Percentiles rank a stretch among this genome's conserved stretches.
Evolutionary conservation across 1,140 invertebrate genomes (phyloP).

Genomic region (Anastrepha ludens): DNA sequence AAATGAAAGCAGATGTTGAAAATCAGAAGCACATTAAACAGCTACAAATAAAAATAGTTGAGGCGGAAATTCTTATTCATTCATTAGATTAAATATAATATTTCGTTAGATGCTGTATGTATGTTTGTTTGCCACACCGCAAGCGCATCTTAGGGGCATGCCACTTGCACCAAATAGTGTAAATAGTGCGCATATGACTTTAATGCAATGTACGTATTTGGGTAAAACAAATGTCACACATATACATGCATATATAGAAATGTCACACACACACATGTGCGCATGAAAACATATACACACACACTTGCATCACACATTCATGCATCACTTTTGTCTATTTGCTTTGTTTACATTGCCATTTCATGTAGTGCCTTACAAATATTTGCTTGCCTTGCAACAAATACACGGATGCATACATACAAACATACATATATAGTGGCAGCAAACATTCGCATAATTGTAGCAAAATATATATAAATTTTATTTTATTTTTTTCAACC

Average conservation of each 20-base stretch:
- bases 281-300: no score
- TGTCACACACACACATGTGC: not conserved
- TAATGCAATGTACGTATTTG: not conserved
- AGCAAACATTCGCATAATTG: slow-evolving; percentile 48
- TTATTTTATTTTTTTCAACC: not conserved
- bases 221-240: not conserved
- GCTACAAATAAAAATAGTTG: slow-evolving; percentile 60
- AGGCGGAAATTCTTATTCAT: slow-evolving; percentile 70
- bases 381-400: slow-evolving; percentile 21
- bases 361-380: slow-evolving; percentile 40
- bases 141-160: not conserved
- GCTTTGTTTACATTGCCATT: slow-evolving; percentile 33
- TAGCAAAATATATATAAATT: not conserved
- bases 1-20: slow-evolving; percentile 73
- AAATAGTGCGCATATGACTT: slow-evolving; percentile 7
- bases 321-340: slow-evolving; percentile 23
- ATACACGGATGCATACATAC: not conserved
- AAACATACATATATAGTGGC: not conserved
- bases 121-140: not conserved
- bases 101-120: slow-evolving; percentile 63
- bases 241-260: no score
- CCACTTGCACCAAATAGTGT: not conserved
- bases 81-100: slow-evolving; percentile 53
- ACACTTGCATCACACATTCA: not conserved
- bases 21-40: slow-evolving; percentile 72